phyloP scores from a whole-genome alignment of 2,113 vertebrate genomes.

The Podarcis muralis region DNA sequence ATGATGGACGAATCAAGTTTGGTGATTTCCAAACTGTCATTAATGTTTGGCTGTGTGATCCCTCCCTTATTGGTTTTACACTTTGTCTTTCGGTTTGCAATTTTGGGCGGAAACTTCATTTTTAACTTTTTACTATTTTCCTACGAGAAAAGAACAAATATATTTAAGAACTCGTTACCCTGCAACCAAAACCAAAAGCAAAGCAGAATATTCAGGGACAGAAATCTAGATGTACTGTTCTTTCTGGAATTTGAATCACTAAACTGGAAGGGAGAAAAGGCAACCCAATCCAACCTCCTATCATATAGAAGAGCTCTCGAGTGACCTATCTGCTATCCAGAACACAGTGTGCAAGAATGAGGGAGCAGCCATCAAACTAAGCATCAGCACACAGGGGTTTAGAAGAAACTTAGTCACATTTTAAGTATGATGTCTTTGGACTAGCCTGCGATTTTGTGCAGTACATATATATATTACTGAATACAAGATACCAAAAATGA shows the following conservation, averaged over 20 bases:
- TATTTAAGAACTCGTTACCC: not conserved
- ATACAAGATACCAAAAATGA: not conserved
- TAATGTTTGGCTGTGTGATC: slow-evolving; percentile 90
- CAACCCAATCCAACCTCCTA: not conserved
- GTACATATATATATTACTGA: not conserved
- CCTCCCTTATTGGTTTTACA: slow-evolving; percentile 94
- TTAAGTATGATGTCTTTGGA: not conserved
- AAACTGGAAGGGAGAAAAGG: not conserved
- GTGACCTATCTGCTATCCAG: not conserved
- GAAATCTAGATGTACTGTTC: not conserved
- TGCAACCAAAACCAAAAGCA: not conserved
- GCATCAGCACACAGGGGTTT: not conserved
- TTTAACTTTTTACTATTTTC: slow-evolving; percentile 99
- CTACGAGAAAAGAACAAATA: slow-evolving; percentile 69
- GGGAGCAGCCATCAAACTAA: not conserved
- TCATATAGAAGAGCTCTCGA: not conserved
- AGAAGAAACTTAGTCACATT: not conserved
- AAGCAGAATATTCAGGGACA: not conserved
- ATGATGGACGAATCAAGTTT: slow-evolving; percentile 91
- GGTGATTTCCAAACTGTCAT: slow-evolving; percentile 95
- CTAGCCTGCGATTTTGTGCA: not conserved
- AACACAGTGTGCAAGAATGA: not conserved
- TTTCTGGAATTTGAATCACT: not conserved
- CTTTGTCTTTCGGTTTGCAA: slow-evolving; percentile 97
- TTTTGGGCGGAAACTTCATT: slow-evolving; percentile 99